These are phyloP conservation scores for Heliopora coerulea DNA, from an alignment of 92 coral and sea anemone species.

Conservation along the genomic window DNA sequence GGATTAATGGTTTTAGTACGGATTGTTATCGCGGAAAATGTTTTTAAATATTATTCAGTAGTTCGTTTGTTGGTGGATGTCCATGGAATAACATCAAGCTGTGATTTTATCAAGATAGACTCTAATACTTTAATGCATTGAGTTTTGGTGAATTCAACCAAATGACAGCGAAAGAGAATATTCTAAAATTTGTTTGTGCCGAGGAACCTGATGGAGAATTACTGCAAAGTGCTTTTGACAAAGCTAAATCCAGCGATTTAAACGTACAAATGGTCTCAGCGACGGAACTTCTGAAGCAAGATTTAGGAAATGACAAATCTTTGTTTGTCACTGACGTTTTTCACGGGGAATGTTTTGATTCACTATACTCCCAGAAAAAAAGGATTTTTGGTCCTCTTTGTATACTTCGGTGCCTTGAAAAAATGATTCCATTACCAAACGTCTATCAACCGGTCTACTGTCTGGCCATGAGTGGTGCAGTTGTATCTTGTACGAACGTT, in stretches of 20 bases:
- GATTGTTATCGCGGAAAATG: background rate
- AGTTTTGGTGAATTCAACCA: background rate
- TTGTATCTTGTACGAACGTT: conserved; percentile 72
- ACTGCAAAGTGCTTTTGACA: conserved; percentile 61
- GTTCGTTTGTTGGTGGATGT: background rate
- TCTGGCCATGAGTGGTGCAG: conserved; percentile 66
- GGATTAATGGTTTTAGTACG: no score
- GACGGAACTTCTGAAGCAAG: conserved; percentile 49
- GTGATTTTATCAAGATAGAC: background rate
- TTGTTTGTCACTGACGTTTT: conserved; percentile 75
- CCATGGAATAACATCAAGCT: background rate
- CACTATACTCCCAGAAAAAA: conserved; percentile 59
- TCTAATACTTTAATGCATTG: no score
- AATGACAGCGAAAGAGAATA: conserved; percentile 57
- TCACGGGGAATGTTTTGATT: conserved; percentile 77
- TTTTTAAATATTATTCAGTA: background rate
- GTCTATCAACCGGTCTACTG: conserved; percentile 59
- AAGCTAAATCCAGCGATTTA: conserved; percentile 60
- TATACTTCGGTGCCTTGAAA: conserved; percentile 69
- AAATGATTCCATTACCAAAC: conserved; percentile 66
- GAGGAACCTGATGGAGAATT: conserved; percentile 43
- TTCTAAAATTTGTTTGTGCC: conserved; percentile 61
- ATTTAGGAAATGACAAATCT: conserved; percentile 53
- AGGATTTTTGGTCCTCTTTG: conserved; percentile 87
- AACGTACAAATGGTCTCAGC: conserved; percentile 62